Evolutionary conservation across 2,113 vertebrate species (phyloP), one percentile per base, ranked within the genome.

Genomic region (Egretta garzetta): DNA sequence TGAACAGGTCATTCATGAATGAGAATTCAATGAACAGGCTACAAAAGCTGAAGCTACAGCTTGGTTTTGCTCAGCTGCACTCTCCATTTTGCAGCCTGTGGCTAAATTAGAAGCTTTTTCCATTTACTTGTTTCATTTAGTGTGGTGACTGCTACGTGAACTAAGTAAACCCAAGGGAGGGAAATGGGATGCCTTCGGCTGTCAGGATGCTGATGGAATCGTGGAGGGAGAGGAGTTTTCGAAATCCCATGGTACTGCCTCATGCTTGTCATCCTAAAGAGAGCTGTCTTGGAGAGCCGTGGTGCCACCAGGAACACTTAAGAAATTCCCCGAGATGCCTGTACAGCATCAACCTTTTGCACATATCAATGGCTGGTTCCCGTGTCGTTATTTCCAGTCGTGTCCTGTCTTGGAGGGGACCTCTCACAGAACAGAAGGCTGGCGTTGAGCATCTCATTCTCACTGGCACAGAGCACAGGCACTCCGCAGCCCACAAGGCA

Each of bases 161-260:
- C 10, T 58, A 76, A 93, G 77, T 58, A 92, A 94, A 92, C 52
- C 76, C 92, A 94, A 66, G 59, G 73, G 66, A 75, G 55, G 43
- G 27, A 94, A 93, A 88, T n/a, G 23, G 55, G 79, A 86, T 90
- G 75, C 50, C 53, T 95, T 96, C 28, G 39, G 37, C 64, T 91
- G 73, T 89, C 62, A 49, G 32, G 20, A 59, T 73, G 35, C 45
- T 88, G 63, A 79, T 53, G 62, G 24, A 83, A 85, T 53, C 1
- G 3, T 37, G 71, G 28, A 82, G 53, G 30, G 56, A 96, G 70
- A 81, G 68, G 94, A 93, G 50, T 13, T 35, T 66, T 77, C 77
- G 28, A 75, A 92, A 92, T 94, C 75, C 82, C 60, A 37, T 26
- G 37, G n/a, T 50, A 14, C 68, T 52, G 17, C 60, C 37, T 91